A percentile compares a stretch with the other conserved stretches of the same genome.
phyloP scores from a whole-genome alignment of 2,113 vertebrate genomes.

The Sorex fumeus region DNA sequence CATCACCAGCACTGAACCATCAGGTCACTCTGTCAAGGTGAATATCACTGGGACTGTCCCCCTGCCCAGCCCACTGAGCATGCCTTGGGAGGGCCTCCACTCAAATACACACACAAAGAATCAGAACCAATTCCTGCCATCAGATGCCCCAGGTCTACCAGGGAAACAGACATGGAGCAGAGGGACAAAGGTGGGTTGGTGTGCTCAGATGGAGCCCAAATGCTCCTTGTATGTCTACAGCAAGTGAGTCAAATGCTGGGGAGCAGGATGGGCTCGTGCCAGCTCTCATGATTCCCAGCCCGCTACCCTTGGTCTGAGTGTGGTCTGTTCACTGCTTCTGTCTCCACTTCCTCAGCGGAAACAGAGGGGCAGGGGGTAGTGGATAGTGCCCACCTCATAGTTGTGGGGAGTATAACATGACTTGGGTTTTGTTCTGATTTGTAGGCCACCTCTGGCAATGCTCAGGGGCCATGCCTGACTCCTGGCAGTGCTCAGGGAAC shows the following conservation, averaged over 20 bases:
- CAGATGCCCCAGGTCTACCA: neutral
- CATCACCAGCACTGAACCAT: too few species aligned
- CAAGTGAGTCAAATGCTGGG: rapidly evolving
- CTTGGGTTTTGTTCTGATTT: too few species aligned
- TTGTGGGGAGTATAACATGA: neutral
- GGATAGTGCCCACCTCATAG: neutral
- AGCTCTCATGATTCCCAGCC: neutral
- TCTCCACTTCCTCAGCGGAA: neutral
- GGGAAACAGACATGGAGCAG: neutral
- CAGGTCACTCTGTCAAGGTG: too few species aligned
- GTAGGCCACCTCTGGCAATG: too few species aligned
- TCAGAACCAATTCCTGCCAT: neutral
- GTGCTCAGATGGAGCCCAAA: neutral
- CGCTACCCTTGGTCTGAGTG: neutral
- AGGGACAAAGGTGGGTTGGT: neutral
- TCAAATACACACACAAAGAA: too few species aligned
- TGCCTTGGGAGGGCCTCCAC: too few species aligned
- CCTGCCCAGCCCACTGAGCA: too few species aligned
- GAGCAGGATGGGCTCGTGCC: neutral
- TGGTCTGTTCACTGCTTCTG: neutral
- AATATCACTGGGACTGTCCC: too few species aligned
- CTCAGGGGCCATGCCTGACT: too few species aligned
- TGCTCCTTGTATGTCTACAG: neutral
- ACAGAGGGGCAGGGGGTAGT: neutral
- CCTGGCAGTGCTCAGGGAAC: too few species aligned